Percentiles rank a stretch among this genome's conserved stretches.
These are phyloP conservation scores for Hymenopus coronatus DNA, from an alignment of 2,888 invertebrate species.

Conservation along the genomic window DNA sequence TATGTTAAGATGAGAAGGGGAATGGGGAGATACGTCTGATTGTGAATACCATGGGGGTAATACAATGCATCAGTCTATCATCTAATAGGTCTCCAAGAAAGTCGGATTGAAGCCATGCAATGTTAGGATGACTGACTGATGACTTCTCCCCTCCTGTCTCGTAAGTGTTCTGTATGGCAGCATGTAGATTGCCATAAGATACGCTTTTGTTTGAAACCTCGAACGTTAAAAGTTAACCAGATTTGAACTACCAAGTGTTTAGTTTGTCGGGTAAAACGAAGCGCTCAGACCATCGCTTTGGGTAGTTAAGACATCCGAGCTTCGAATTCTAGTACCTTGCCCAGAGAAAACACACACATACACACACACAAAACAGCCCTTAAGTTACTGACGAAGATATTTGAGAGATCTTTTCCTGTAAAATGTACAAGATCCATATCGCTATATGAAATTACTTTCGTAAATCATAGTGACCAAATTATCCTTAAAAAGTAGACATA, in stretches of 20 bases:
- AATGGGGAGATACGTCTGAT: background rate
- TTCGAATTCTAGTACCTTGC: too few relatives aligned
- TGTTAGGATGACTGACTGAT: background rate
- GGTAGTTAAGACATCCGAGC: too few relatives aligned
- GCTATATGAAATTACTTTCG: too few relatives aligned
- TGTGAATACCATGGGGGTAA: constrained; percentile 12
- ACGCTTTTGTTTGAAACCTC: background rate
- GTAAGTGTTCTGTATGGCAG: background rate
- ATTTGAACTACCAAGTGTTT: background rate
- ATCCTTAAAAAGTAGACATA: too few relatives aligned
- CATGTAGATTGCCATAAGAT: background rate
- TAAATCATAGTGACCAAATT: too few relatives aligned
- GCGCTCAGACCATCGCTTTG: too few relatives aligned
- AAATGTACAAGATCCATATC: too few relatives aligned
- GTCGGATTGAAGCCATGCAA: background rate
- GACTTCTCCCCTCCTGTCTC: background rate
- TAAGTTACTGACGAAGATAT: too few relatives aligned
- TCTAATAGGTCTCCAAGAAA: background rate
- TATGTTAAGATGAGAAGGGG: background rate
- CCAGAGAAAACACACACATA: too few relatives aligned
- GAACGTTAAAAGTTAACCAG: background rate
- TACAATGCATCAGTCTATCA: background rate
- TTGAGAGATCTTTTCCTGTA: too few relatives aligned
- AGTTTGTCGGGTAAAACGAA: background rate
- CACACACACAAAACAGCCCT: too few relatives aligned